These are phyloP conservation scores for Gastrophysa polygoni DNA, from an alignment of 2,888 invertebrate species.

Conservation along the genomic window DNA sequence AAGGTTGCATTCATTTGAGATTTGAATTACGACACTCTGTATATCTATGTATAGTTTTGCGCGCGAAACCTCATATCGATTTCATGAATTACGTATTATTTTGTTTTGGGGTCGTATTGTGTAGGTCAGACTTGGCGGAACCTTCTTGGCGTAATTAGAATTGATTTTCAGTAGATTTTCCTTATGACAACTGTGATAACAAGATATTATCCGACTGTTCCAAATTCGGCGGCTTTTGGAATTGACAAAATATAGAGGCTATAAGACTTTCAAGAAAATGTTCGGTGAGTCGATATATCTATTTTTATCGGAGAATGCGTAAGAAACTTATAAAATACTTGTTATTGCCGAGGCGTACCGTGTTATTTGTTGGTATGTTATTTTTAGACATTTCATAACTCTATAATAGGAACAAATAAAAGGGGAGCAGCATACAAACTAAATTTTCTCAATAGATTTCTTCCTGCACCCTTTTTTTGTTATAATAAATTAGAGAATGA, in stretches of 20 bases:
- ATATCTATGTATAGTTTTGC: conserved; percentile 13
- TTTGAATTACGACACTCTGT: too few species aligned
- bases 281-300: conserved; percentile 13
- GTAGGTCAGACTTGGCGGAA: conserved; percentile 28
- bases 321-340: conserved; percentile 9
- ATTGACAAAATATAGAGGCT: too few species aligned
- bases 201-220: too few species aligned
- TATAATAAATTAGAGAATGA: too few species aligned
- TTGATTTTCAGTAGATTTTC: too few species aligned
- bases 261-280: neutral
- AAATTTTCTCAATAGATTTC: too few species aligned
- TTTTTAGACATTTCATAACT: neutral
- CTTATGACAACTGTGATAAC: too few species aligned
- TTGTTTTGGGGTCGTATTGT: conserved; percentile 18
- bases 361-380: neutral
- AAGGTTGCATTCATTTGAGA: too few species aligned
- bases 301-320: conserved; percentile 13
- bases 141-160: conserved; percentile 17
- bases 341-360: conserved; percentile 11
- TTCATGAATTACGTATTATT: conserved; percentile 21
- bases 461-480: too few species aligned
- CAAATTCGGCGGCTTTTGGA: too few species aligned
- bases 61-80: conserved; percentile 23
- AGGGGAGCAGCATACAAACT: too few species aligned
- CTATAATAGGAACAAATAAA: too few species aligned